These are phyloP conservation scores for Lepidochitona cinerea DNA, from an alignment of 2,888 invertebrate species.

Conservation along the genomic window DNA sequence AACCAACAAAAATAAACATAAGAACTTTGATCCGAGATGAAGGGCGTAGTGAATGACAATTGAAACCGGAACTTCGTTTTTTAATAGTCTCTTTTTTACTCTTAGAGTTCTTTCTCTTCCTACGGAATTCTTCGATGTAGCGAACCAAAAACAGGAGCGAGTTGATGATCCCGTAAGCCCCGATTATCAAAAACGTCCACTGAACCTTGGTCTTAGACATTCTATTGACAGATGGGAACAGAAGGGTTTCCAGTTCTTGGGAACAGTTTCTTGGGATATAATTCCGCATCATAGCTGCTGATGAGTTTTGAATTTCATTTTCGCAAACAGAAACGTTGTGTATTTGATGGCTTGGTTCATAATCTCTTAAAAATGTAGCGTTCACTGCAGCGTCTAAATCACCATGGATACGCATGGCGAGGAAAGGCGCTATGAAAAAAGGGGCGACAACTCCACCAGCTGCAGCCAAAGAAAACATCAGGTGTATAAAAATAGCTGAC, in stretches of 20 bases:
- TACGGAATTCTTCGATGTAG: background rate
- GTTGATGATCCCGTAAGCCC: background rate
- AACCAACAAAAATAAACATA: background rate
- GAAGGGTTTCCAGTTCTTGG: background rate
- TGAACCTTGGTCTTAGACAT: constrained; percentile 1
- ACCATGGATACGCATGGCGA: background rate
- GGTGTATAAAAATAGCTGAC: no score
- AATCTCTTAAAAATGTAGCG: no score
- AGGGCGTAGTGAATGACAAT: no score
- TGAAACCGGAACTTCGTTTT: background rate
- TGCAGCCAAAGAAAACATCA: background rate
- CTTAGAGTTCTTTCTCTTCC: background rate
- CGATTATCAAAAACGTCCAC: background rate
- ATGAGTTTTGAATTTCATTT: no score
- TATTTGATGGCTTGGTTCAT: no score
- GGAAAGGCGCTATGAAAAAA: background rate
- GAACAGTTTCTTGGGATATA: no score
- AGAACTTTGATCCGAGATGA: background rate
- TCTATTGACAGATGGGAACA: no score
- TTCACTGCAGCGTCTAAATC: no score
- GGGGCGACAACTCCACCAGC: constrained; percentile 4
- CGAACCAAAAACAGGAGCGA: background rate
- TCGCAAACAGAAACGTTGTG: background rate
- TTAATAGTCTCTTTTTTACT: background rate
- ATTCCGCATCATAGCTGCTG: no score